These are phyloP conservation scores for Penaeus chinensis DNA, from an alignment of 1,140 invertebrate genomes.

Conservation along the genomic window DNA sequence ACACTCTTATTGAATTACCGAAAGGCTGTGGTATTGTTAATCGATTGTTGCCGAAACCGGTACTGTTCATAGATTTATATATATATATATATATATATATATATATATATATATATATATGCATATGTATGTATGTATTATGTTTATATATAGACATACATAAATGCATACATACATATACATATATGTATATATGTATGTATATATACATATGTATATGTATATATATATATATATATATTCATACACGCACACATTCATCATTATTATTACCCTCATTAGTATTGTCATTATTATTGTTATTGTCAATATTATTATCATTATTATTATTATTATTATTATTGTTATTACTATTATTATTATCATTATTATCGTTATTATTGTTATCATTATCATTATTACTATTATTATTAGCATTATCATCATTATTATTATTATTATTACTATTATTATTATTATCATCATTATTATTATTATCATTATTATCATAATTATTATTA, in stretches of 20 bases:
- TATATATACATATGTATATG: no score
- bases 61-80: not conserved
- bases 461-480: no score
- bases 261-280: not conserved
- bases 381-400: no score
- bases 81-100: conserved; percentile 22
- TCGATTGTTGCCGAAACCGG: no score
- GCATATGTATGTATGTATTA: not conserved
- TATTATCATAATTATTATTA: no score
- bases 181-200: not conserved
- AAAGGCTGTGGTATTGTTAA: no score
- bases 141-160: not conserved
- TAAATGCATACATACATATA: not conserved
- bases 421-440: no score
- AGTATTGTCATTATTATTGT: not conserved
- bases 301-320: not conserved
- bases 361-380: not conserved
- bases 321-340: not conserved
- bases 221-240: no score
- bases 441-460: no score
- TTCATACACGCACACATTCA: no score
- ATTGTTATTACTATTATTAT: not conserved
- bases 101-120: conserved; percentile 22
- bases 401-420: no score
- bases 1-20: no score